phyloP scores from a whole-genome alignment of 2,113 vertebrate species.

The Otolemur garnettii region DNA sequence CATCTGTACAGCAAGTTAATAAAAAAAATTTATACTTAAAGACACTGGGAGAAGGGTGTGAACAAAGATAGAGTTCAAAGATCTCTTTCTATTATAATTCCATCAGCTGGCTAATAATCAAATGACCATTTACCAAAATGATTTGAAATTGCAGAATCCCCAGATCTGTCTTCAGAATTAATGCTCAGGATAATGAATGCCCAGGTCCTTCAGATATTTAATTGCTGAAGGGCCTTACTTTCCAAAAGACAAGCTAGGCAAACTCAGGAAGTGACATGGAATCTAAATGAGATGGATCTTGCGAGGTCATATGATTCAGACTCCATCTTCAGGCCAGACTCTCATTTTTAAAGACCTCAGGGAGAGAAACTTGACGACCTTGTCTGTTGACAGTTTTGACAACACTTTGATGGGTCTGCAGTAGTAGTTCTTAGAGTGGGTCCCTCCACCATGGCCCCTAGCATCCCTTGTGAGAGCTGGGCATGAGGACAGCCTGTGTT shows the following conservation, averaged over 20 bases:
- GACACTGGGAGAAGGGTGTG: conserved; percentile 28
- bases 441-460: background rate
- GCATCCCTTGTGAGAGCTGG: background rate
- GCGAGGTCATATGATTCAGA: conserved; percentile 62
- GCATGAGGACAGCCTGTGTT: background rate
- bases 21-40: conserved; percentile 52
- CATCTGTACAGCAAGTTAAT: conserved; percentile 32
- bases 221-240: conserved; percentile 69
- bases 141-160: conserved; percentile 73
- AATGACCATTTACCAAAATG: conserved; percentile 76
- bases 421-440: background rate
- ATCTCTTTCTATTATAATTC: conserved; percentile 55
- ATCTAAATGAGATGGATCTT: conserved; percentile 68
- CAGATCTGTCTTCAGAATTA: conserved; percentile 72
- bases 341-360: conserved; percentile 33
- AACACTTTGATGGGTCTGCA: conserved; percentile 6
- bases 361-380: conserved; percentile 5
- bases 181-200: conserved; percentile 72
- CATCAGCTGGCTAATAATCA: conserved; percentile 60
- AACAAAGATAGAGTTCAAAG: conserved; percentile 64
- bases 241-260: conserved; percentile 54
- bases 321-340: conserved; percentile 55
- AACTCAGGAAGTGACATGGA: conserved; percentile 56
- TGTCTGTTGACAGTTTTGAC: conserved; percentile 61
- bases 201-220: conserved; percentile 72